Evolutionary conservation across 2,113 vertebrate species (phyloP).

Genomic region (Arizona elegans): DNA sequence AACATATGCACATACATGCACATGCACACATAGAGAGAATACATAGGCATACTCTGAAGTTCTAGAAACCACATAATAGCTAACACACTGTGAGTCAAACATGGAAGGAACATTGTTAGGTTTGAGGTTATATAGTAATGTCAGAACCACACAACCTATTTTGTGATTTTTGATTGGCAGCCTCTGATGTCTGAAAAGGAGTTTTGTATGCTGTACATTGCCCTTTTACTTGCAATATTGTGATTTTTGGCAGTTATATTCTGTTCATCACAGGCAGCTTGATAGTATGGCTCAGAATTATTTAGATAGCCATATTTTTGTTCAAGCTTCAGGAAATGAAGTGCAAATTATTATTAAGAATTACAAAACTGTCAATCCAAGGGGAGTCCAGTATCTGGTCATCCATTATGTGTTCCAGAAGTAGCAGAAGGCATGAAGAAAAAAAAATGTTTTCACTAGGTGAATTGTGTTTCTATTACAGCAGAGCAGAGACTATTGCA

Average conservation of each 20-base stretch:
- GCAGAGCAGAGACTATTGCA: conserved; percentile 40
- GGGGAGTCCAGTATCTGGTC: conserved; percentile 25
- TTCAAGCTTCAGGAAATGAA: conserved; percentile 11
- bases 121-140: background rate
- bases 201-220: background rate
- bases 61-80: background rate
- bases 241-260: background rate
- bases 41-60: background rate
- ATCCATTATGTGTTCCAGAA: conserved; percentile 33
- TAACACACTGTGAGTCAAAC: background rate
- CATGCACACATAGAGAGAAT: no score
- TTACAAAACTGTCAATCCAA: background rate
- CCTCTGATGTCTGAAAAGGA: background rate
- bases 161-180: background rate
- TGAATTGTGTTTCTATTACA: conserved; percentile 41
- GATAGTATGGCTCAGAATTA: conserved; percentile 3
- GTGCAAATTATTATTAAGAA: background rate
- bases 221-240: background rate
- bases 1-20: background rate
- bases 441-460: conserved; percentile 40
- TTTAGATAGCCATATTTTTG: conserved; percentile 6
- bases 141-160: background rate
- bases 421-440: conserved; percentile 26
- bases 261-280: background rate
- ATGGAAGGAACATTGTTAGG: background rate